A percentile compares a stretch with the other conserved stretches of the same genome.
These are phyloP conservation scores for Sternotherus odoratus DNA, from an alignment of 2,797 vertebrate genomes.

Conservation along the genomic window DNA sequence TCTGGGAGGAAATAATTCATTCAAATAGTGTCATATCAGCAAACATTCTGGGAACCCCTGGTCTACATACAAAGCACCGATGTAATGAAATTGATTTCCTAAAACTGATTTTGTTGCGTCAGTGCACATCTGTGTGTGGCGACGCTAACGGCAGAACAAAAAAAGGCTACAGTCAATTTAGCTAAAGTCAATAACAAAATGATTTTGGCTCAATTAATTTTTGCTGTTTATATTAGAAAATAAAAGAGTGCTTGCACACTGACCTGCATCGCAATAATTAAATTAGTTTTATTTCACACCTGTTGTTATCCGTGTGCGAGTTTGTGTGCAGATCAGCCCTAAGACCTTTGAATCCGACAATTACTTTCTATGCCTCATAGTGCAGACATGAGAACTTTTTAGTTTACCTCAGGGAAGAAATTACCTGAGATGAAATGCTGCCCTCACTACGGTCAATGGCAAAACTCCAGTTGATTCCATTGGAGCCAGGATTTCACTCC, in stretches of 20 bases:
- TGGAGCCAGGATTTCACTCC: neutral
- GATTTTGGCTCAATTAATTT: neutral
- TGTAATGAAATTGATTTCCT: neutral
- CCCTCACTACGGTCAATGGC: neutral
- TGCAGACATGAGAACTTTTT: neutral
- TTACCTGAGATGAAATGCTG: neutral
- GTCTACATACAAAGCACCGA: neutral
- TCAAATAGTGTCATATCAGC: neutral
- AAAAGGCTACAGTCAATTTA: neutral
- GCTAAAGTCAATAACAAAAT: neutral
- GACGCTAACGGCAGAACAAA: neutral
- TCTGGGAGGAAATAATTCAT: neutral
- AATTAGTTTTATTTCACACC: neutral
- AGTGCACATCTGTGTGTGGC: neutral
- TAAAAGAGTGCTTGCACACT: neutral
- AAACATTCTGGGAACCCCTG: neutral
- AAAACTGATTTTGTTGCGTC: neutral
- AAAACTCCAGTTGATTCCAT: neutral
- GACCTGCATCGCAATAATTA: conserved; percentile 2
- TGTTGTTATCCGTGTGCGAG: neutral
- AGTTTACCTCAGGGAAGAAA: neutral
- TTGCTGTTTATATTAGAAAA: neutral
- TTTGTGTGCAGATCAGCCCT: neutral
- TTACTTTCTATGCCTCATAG: neutral
- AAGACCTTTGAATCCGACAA: neutral